Evolutionary conservation across 2,888 invertebrate species (phyloP), one percentile per base, ranked within the genome.

Genomic region (Cerastis rubricosa): DNA sequence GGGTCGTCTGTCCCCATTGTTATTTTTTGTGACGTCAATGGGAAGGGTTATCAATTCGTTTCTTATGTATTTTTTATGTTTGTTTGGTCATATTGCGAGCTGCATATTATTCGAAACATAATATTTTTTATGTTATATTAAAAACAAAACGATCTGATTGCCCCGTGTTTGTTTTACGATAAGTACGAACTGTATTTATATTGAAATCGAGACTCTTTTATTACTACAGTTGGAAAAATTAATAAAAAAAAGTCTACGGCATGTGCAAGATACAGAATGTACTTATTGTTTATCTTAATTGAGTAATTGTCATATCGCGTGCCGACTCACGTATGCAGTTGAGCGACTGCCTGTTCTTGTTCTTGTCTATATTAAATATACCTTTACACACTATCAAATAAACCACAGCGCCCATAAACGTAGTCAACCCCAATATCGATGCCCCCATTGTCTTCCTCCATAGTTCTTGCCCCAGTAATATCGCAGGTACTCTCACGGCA

Each of bases 21-120:
- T 74, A 85, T 84, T 64, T 85, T 85, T 80, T 85, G 80, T 80
- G 85, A 87, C 78, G 79, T 72, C 76, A 74, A 68, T 76, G 79
- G 68, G 78, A 84, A 78, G 86, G 85, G 79, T 82, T 87, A 85
- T 87, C 88, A 87, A 87, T 86, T 86, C 79, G 73, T 85, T 80
- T 82, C 79, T 83, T 85, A 85, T 83, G 78, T 83, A 71, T 86
- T 80, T 85, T 87, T 87, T 87, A 86, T 83, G 80, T 81, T 81
- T 81, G 78, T 79, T 70, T 74, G 76, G 74, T 74, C 29, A 79
- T 87, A 76, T 85, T 75, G 72, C 19, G 74, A 74, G 77, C 63
- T 85, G 87, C 81, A 87, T 80, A 72, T 78, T 81, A 77, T 81
- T 69, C 65, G 17, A 67, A 51, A 69, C 29, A 71, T 75, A 45